phyloP scores from a whole-genome alignment of 2,888 invertebrate genomes.

The Hoplodrina blanda region DNA sequence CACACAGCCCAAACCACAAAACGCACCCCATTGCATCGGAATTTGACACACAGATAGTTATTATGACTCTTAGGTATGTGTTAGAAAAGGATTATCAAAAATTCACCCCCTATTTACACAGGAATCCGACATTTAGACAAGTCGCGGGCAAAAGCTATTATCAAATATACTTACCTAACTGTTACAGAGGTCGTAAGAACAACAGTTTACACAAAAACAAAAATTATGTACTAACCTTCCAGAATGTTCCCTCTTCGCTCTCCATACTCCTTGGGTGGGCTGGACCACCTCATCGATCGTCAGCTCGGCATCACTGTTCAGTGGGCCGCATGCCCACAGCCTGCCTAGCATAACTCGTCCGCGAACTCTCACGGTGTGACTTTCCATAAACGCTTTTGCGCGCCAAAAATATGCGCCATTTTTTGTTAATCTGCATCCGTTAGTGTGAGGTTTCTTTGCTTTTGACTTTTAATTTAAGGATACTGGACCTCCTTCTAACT shows the following conservation, averaged over 20 bases:
- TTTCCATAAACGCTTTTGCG: constrained; percentile 66
- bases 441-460: constrained; percentile 59
- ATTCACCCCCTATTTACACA: too few species aligned
- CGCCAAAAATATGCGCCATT: constrained; percentile 64
- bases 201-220: too few species aligned
- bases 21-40: too few species aligned
- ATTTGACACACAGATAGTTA: too few species aligned
- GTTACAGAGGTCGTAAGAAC: too few species aligned
- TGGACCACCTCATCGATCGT: constrained; percentile 73
- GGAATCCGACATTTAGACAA: too few species aligned
- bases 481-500: too few species aligned
- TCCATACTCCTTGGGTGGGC: constrained; percentile 75
- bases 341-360: constrained; percentile 56
- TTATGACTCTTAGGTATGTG: too few species aligned
- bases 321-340: constrained; percentile 74
- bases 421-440: constrained; percentile 69
- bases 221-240: neutral
- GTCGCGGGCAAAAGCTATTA: too few species aligned
- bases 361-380: constrained; percentile 68
- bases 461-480: constrained; percentile 5
- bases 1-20: too few species aligned
- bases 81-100: too few species aligned
- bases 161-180: too few species aligned
- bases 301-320: constrained; percentile 80
- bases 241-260: constrained; percentile 17